These are phyloP conservation scores for Atrichornis clamosus DNA, from an alignment of 2,113 vertebrate genomes.

Conservation along the genomic window DNA sequence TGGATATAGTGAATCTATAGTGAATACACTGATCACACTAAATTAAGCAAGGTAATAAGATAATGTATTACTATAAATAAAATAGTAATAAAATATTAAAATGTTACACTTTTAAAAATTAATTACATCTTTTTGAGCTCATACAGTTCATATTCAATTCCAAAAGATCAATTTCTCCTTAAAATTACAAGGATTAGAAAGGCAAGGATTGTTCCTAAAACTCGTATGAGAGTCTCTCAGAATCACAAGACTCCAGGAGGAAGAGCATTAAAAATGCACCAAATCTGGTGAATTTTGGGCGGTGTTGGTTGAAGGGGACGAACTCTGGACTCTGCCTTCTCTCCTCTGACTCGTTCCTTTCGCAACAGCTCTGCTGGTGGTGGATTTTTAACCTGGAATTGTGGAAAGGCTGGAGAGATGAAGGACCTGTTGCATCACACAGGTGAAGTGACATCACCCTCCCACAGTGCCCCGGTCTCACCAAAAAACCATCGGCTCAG, in stretches of 20 bases:
- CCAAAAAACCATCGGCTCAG: neutral
- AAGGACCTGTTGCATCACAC: neutral
- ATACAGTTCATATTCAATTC: fast-evolving
- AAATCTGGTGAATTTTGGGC: neutral
- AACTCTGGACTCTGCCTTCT: neutral
- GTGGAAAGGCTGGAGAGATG: neutral
- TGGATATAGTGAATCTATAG: fast-evolving
- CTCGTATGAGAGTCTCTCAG: neutral
- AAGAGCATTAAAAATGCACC: neutral
- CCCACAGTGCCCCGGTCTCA: neutral
- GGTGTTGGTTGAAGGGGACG: fast-evolving
- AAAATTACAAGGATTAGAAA: neutral
- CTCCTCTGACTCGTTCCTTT: neutral
- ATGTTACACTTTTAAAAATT: neutral
- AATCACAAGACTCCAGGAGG: neutral
- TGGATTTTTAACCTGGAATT: neutral
- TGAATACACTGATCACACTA: neutral
- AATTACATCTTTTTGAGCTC: neutral
- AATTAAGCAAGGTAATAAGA: neutral
- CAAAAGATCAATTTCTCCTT: neutral
- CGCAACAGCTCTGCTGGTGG: neutral
- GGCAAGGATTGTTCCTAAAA: neutral
- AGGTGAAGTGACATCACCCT: neutral
- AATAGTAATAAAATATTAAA: neutral
- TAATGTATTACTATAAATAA: neutral